Percentiles rank a stretch among this genome's conserved stretches.
These are phyloP conservation scores for Prochilodus magdalenae DNA, from an alignment of 2,113 vertebrate species.

Conservation along the genomic window DNA sequence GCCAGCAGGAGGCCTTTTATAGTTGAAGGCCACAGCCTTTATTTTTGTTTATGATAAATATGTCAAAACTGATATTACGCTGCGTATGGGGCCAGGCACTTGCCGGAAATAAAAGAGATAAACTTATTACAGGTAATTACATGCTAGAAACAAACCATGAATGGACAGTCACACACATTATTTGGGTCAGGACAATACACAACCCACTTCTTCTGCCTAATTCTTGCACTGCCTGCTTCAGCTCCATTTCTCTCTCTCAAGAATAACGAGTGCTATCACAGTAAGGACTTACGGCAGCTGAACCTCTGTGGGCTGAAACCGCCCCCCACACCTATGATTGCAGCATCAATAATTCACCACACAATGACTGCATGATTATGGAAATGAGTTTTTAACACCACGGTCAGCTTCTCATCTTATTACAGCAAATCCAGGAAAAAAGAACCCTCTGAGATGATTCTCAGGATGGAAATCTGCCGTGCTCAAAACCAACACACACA, in stretches of 20 bases:
- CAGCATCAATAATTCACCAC: slow-evolving; percentile 49
- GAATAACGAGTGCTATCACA: background rate
- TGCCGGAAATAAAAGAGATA: background rate
- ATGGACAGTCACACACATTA: background rate
- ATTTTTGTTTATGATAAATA: slow-evolving; percentile 11
- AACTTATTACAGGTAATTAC: background rate
- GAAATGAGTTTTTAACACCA: slow-evolving; percentile 37
- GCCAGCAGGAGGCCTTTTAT: background rate
- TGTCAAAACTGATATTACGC: background rate
- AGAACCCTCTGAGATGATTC: slow-evolving; percentile 19
- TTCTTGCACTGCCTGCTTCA: background rate
- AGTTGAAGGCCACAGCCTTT: background rate
- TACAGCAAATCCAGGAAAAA: slow-evolving; percentile 27
- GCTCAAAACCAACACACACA: slow-evolving; percentile 15
- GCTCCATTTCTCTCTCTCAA: background rate
- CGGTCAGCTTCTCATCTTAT: slow-evolving; percentile 46
- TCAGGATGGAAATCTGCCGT: slow-evolving; percentile 24
- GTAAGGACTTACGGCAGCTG: slow-evolving; percentile 27
- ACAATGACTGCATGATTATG: slow-evolving; percentile 37
- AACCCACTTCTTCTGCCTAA: background rate
- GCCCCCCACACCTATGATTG: slow-evolving; percentile 47
- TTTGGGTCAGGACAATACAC: background rate
- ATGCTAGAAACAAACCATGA: background rate
- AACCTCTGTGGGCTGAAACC: slow-evolving; percentile 20
- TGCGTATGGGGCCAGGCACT: background rate